Conservation (phyloP, 2,113 vertebrate species). For the Oreochromis niloticus region DNA sequence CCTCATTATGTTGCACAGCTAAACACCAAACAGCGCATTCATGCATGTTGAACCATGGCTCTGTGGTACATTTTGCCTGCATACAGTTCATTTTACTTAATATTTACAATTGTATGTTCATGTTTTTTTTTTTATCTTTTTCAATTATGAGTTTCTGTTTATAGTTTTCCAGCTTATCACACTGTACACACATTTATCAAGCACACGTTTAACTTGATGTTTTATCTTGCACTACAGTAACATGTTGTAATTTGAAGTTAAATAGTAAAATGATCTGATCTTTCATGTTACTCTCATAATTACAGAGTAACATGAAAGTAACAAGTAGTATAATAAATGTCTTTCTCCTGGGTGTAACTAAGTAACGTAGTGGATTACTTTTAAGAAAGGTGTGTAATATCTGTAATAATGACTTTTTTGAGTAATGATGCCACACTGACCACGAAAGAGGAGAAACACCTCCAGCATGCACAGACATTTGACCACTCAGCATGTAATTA, state of each 20-base stretch:
- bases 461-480: neutral
- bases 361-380: neutral
- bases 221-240: neutral
- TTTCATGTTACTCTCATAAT: neutral
- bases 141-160: neutral
- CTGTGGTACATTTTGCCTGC: neutral
- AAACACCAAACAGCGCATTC: neutral
- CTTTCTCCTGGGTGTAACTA: neutral
- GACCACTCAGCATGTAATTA: neutral
- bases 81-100: neutral
- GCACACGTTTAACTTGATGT: neutral
- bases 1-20: neutral
- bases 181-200: neutral
- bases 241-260: neutral
- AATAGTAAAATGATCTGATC: neutral
- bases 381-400: neutral
- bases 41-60: rapidly evolving
- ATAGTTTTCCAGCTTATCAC: neutral
- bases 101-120: neutral
- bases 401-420: neutral
- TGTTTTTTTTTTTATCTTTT: neutral
- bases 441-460: neutral
- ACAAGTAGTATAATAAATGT: neutral
- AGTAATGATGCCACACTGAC: neutral
- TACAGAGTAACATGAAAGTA: neutral